Base-by-base conservation (phyloP, 1,140 invertebrate species). In the Hirudo medicinalis region DNA sequence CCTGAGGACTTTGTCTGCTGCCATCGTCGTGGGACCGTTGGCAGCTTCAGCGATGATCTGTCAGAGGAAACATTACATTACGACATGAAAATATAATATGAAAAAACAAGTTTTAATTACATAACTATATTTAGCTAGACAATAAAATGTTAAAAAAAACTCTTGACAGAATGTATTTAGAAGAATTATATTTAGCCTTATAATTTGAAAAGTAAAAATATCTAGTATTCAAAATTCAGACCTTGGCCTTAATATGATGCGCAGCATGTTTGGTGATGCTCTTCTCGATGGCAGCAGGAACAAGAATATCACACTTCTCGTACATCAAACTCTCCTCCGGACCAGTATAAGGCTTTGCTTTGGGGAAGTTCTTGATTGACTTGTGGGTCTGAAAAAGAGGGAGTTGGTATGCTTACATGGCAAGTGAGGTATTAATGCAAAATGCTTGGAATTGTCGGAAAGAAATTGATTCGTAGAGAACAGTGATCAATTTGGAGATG, bases 1-100 rank as follows among this genome's bases (percentile, higher is more conserved):
- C 72, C 94, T 87, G 11, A 99, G 86, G 79, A 99, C 95, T 79
- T 91, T 89, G 81, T 99, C 95, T 20, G 94, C 97, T 36, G 92
- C 94, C 2, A 94, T 93, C 15, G 96, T 99, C 0, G 91, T 97
- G 68, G 96, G 96, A n/a, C 96, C 96, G 84, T 99, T 99, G 78
- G 96, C 96, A 78, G 94, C 96, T 84, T 99, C 96, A 13, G 92
- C 94, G 79, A 98, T 92, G 75, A 97, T 94, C 90, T 95, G 77
- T 71, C 67, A 67, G 13, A n/a, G 2, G 29, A 27, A 32, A 13
- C 55, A 57, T n/a, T 25, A n/a, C 22, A 63, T 63, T 27, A 6
- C 9, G 17, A 63, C 8, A 17, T 27, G 1, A 63, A 25, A 63
- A 25, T 9, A 11, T 4, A 27, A 11, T 20, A 13, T 17, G 29